Percentiles rank a stretch among this genome's conserved stretches.
Conservation (phyloP, 1,140 invertebrate genomes). For the Hypsibius dujardini region DNA sequence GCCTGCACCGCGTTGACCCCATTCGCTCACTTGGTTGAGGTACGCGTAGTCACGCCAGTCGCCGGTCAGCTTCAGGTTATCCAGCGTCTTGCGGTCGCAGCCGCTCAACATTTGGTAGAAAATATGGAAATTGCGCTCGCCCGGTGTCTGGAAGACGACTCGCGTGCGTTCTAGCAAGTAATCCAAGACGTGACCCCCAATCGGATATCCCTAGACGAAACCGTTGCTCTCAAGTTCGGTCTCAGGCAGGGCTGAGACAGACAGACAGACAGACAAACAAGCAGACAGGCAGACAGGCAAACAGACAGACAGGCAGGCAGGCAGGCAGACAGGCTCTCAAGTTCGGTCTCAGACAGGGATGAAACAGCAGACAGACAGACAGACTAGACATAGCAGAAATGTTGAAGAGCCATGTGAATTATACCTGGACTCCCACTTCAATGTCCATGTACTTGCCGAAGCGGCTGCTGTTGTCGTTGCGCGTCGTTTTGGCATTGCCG, state of each 20-base stretch:
- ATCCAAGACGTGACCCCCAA: conserved; percentile 70
- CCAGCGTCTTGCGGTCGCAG: conserved; percentile 45
- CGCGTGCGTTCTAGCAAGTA: conserved; percentile 82
- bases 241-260: too few species aligned
- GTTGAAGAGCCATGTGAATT: too few species aligned
- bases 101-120: conserved; percentile 75
- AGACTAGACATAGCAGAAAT: too few species aligned
- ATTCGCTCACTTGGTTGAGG: conserved; percentile 51
- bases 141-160: conserved; percentile 61
- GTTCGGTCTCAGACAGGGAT: too few species aligned
- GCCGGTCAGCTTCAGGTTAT: conserved; percentile 46
- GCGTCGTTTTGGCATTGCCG: conserved; percentile 64
- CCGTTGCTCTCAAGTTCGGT: too few species aligned
- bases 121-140: conserved; percentile 83
- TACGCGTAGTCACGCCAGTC: conserved; percentile 56
- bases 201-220: conserved; percentile 60
- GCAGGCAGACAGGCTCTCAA: too few species aligned
- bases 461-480: conserved; percentile 66
- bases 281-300: too few species aligned
- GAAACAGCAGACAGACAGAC: too few species aligned
- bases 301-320: too few species aligned
- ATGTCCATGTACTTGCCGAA: conserved; percentile 45
- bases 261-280: too few species aligned
- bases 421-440: conserved; percentile 33
- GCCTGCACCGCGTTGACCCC: too few species aligned